phyloP scores from a whole-genome alignment of 2,113 vertebrate species.

The Stomatorhinus ivindoensis region DNA sequence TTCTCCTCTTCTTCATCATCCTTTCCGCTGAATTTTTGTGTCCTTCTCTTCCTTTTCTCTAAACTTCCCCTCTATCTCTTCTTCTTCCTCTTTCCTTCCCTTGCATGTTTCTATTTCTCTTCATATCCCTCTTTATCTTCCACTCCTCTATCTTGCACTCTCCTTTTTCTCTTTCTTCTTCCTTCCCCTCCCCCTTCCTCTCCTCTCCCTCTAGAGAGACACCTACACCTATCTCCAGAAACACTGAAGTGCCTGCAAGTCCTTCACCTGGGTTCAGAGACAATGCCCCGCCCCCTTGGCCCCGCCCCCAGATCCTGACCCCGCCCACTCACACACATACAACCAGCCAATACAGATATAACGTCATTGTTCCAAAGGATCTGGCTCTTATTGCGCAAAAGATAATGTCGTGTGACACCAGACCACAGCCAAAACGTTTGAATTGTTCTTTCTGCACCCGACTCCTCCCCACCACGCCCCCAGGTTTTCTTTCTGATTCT shows the following conservation, averaged over 20 bases:
- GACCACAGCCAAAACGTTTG: neutral
- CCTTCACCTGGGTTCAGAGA: constrained; percentile 25
- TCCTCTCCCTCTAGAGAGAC: neutral
- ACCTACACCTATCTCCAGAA: constrained; percentile 25
- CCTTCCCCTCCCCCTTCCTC: neutral
- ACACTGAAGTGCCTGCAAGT: constrained; percentile 46
- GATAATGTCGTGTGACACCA: neutral
- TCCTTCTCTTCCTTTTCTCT: neutral
- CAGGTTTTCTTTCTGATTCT: neutral
- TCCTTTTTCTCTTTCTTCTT: neutral
- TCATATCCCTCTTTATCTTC: neutral
- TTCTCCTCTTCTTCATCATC: neutral
- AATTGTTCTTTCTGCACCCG: neutral
- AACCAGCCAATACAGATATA: neutral
- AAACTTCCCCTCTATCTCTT: neutral
- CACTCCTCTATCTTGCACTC: neutral
- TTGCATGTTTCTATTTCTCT: neutral
- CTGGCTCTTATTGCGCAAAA: neutral
- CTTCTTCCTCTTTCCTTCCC: neutral
- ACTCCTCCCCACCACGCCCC: neutral
- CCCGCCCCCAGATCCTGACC: neutral
- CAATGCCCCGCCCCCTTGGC: neutral
- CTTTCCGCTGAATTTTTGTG: neutral
- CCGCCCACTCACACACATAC: neutral
- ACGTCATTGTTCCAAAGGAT: neutral